Base-by-base conservation (phyloP, 2,113 vertebrate genomes). In the Heterochromis multidens region DNA sequence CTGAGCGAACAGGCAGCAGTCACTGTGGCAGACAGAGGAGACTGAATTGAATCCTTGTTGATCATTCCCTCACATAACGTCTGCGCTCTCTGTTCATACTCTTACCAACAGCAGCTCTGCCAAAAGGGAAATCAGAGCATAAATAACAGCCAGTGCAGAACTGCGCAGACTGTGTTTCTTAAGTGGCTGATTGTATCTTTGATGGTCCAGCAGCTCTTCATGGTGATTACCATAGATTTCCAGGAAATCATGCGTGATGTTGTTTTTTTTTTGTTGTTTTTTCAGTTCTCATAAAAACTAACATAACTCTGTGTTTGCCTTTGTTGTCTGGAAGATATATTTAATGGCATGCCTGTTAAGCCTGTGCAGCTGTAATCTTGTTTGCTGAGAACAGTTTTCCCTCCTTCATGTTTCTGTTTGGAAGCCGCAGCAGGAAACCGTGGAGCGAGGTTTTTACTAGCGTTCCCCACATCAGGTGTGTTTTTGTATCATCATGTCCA, bases 171-270 rank as follows among this genome's bases (percentile, higher is more conserved):
- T 87, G 83, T 72, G 77, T 52, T 65, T 83, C 80, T 85, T 62
- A 74, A 80, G 76, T 81, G 79, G 81, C 37, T 92, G 93, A 95
- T 93, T 94, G 87, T 89, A 86, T 86, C 78, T 88, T 87, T 95
- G 94, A 96, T 95, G 95, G 95, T 95, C 95, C 93, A 95, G 72
- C 94, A 95, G 94, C 89, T 95, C 90, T 94, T 80, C 85, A 67
- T 63, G 80, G 85, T 88, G 88, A 94, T 92, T 88, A 91, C 88
- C 79, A 84, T 60, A 90, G 91, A 89, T 84, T 88, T 88, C 83
- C 90, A 91, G 87, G 77, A 94, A 94, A 88, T 88, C 88, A 84
- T 84, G 87, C 80, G 19, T 88, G 77, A 86, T 88, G 85, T 80
- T 84, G 43, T 5, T 31, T 54, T 67, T 77, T 87, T 83, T 3